Conservation (phyloP, 2,797 vertebrate species). For the Varecia variegata region DNA sequence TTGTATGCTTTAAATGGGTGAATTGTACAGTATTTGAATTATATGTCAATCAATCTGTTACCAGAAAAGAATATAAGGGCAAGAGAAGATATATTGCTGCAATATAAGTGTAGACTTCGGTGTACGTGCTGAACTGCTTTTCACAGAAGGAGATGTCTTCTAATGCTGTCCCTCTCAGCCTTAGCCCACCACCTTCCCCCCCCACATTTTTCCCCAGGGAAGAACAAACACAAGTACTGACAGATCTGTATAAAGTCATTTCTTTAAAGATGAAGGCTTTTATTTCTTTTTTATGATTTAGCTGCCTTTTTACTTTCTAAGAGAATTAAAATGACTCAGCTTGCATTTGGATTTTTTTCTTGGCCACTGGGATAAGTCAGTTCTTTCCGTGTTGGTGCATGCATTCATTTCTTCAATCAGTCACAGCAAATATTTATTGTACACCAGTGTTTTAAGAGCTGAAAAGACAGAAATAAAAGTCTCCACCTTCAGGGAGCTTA, state of each 20-base stretch:
- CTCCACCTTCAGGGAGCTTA: background rate
- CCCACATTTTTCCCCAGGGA: background rate
- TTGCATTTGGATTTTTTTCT: background rate
- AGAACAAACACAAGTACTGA: background rate
- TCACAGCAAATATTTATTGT: background rate
- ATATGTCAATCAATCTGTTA: background rate
- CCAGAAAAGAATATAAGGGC: background rate
- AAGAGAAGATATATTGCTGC: background rate
- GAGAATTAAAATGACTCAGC: constrained; percentile 27
- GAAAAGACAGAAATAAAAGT: background rate
- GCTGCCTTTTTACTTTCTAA: constrained; percentile 24
- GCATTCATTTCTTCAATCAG: background rate
- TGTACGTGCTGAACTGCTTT: background rate
- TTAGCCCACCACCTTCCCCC: background rate
- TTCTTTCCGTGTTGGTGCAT: background rate
- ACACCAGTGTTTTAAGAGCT: background rate
- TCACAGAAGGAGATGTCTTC: background rate
- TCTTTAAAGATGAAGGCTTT: constrained; percentile 57
- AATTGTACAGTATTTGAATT: background rate
- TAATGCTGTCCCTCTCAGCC: background rate
- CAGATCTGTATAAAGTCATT: background rate
- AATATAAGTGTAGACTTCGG: rapidly evolving
- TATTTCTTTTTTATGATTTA: constrained; percentile 46
- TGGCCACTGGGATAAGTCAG: background rate
- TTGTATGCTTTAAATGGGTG: background rate